These are phyloP conservation scores for Picus viridis DNA, from an alignment of 2,797 vertebrate genomes.

Conservation along the genomic window DNA sequence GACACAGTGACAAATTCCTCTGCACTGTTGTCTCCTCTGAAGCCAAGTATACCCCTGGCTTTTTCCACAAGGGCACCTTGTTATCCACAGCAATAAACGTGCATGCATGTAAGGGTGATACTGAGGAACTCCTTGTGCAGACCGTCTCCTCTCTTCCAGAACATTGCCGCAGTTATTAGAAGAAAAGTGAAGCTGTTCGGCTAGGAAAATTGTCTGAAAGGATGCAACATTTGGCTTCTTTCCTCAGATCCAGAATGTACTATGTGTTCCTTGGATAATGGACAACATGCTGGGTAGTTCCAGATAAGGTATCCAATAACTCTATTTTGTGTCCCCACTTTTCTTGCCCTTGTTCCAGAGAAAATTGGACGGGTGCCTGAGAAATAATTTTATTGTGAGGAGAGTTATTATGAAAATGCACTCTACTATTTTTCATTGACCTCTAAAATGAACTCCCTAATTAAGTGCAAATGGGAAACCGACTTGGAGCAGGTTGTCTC, in stretches of 20 bases:
- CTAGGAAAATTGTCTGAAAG: constrained; percentile 64
- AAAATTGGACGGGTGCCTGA: constrained; percentile 76
- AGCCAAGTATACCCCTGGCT: background rate
- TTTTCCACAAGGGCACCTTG: background rate
- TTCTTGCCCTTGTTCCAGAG: constrained; percentile 78
- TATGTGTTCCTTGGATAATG: constrained; percentile 78
- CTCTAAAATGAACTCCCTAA: constrained; percentile 81
- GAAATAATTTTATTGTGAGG: constrained; percentile 82
- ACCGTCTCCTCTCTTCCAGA: constrained; percentile 4
- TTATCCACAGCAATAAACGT: background rate
- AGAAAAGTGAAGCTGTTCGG: constrained; percentile 44
- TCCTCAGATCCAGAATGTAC: constrained; percentile 77
- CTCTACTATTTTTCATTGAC: constrained; percentile 78
- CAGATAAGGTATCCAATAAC: constrained; percentile 83
- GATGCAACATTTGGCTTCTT: constrained; percentile 68
- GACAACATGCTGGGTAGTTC: constrained; percentile 73
- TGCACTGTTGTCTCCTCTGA: background rate
- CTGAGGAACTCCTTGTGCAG: constrained; percentile 1
- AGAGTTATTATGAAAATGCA: constrained; percentile 78
- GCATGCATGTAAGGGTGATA: background rate
- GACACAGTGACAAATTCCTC: background rate
- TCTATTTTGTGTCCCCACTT: constrained; percentile 73
- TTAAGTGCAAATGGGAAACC: constrained; percentile 84
- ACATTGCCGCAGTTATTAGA: constrained; percentile 38
- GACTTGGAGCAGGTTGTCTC: constrained; percentile 78